Conservation (phyloP, 2,888 invertebrate genomes). For the Volucella bombylans region DNA sequence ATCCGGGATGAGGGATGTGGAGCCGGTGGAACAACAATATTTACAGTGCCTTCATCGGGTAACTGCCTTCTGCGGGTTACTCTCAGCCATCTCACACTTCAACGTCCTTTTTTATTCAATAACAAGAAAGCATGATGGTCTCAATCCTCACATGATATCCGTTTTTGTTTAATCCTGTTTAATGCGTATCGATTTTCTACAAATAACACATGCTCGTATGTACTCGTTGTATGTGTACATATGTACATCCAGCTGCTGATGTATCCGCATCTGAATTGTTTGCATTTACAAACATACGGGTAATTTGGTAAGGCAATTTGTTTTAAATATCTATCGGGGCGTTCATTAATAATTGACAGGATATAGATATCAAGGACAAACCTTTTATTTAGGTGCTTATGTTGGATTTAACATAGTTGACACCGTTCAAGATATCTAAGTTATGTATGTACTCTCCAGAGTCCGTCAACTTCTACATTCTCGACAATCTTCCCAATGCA, state of each 20-base stretch:
- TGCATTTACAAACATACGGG: no score
- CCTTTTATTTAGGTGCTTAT: conserved; percentile 9
- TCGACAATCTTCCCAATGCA: no score
- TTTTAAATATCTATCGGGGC: conserved; percentile 32
- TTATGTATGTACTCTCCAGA: no score
- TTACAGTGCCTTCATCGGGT: conserved; percentile 20
- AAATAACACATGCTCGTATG: neutral
- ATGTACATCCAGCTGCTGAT: no score
- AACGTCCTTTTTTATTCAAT: conserved; percentile 26
- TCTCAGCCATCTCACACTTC: neutral
- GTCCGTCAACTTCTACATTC: no score
- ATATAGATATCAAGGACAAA: conserved; percentile 15
- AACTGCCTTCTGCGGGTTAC: conserved; percentile 3
- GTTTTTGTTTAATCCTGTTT: conserved; percentile 25
- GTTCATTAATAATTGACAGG: conserved; percentile 39
- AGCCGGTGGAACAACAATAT: conserved; percentile 2
- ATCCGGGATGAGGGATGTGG: conserved; percentile 22
- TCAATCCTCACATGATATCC: conserved; percentile 33
- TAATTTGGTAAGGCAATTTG: neutral
- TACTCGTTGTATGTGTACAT: no score
- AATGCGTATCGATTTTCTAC: conserved; percentile 43
- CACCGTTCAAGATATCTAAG: no score
- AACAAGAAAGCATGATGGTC: conserved; percentile 6
- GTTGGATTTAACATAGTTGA: no score
- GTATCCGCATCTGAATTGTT: no score